phyloP scores from a whole-genome alignment of 2,797 vertebrate species.

The Alca torda region DNA sequence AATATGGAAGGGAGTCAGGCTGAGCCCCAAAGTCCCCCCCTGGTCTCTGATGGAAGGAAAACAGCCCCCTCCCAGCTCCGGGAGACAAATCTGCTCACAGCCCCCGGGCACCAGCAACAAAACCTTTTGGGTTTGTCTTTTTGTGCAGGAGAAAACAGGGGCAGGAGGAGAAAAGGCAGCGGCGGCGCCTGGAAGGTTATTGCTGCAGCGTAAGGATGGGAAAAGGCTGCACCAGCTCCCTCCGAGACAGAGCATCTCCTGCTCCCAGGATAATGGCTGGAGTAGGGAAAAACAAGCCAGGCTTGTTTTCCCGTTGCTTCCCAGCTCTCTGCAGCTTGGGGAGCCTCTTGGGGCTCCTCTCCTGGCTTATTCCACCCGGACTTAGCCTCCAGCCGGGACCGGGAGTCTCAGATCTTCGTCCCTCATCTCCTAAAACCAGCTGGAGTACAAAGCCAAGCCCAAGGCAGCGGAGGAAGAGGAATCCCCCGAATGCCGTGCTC shows the following conservation, averaged over 20 bases:
- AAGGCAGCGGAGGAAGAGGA: slow-evolving; percentile 18
- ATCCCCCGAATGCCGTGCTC: background rate
- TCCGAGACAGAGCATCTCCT: background rate
- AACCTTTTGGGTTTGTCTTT: background rate
- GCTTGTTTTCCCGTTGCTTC: background rate
- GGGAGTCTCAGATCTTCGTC: background rate
- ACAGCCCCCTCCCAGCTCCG: background rate
- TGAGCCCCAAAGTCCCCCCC: background rate
- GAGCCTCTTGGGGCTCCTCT: background rate
- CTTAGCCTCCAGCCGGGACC: background rate
- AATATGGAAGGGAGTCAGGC: background rate
- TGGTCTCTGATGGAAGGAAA: background rate
- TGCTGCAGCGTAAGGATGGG: background rate
- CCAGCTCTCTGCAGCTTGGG: background rate
- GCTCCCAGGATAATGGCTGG: background rate
- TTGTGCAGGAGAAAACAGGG: background rate
- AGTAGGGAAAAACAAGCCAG: background rate
- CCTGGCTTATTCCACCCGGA: background rate
- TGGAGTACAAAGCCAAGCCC: slow-evolving; percentile 42
- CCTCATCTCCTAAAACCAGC: background rate
- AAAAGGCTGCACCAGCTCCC: background rate
- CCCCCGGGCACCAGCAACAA: background rate
- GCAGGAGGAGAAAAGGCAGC: background rate
- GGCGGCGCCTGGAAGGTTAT: background rate
- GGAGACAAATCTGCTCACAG: background rate